Conservation (phyloP, 2,888 invertebrate species). For the Drosophila anceps region DNA sequence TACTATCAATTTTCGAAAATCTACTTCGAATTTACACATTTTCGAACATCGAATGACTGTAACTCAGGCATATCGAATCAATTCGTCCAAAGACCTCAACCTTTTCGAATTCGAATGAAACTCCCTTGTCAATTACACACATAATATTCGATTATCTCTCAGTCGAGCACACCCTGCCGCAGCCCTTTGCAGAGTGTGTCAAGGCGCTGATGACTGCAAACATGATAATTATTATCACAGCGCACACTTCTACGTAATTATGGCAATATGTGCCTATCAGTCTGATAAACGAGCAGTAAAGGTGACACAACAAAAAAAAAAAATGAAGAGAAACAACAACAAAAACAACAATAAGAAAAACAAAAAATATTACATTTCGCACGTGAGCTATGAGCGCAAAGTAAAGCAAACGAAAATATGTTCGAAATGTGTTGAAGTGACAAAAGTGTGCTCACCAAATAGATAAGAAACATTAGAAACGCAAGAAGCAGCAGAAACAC, state of each 20-base stretch:
- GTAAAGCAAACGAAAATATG: conserved; percentile 14
- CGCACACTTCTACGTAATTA: conserved; percentile 28
- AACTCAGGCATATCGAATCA: not conserved
- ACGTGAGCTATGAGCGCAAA: conserved; percentile 36
- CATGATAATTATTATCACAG: conserved; percentile 30
- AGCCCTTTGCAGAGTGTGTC: not conserved
- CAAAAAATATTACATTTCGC: conserved; percentile 26
- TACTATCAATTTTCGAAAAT: not conserved
- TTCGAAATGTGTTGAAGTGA: conserved; percentile 20
- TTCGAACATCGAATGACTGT: not conserved
- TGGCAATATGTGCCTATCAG: conserved; percentile 30
- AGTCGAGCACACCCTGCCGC: not conserved
- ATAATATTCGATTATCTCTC: not conserved
- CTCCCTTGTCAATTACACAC: not conserved
- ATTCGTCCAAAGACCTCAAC: not conserved
- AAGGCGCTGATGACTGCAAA: conserved; percentile 2
- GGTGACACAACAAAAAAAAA: conserved; percentile 7
- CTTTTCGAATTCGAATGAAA: not conserved
- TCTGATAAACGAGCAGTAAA: conserved; percentile 27
- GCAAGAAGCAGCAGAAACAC: not conserved
- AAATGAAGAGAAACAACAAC: not conserved
- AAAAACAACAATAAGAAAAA: not conserved
- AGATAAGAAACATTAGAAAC: conserved; percentile 14
- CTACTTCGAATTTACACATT: not conserved
- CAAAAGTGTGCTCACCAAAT: conserved; percentile 25